Base-by-base conservation (phyloP, 2,888 invertebrate species). In the Orthosia gracilis region DNA sequence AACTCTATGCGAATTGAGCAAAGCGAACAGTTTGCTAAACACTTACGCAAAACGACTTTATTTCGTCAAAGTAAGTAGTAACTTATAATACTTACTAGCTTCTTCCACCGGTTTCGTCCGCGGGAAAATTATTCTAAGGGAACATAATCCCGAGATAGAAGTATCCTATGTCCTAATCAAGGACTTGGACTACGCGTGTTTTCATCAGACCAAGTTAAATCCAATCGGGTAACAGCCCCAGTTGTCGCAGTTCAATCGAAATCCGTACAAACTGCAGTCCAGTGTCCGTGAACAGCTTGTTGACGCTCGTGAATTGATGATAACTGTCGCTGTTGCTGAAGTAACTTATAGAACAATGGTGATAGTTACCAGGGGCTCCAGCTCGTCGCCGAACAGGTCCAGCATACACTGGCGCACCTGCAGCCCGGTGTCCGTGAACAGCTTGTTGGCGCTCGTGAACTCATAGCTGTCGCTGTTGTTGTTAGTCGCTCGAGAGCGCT, bases 231-330 rank as follows among this genome's bases (percentile, higher is more conserved):
- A 9, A 40, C 40, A 40, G 7, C 31, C 31, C 31, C 31, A 31
- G 31, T 31, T 31, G 31, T 31, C 7, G 7, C 31, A 31, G 31
- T 31, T 31, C 31, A 31, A 31, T 7, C 7, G 31, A 7, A 31
- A 7, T 31, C 31, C 31, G 5, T 31, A 7, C 31, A 31, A 7
- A 95, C 50, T 96, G 94, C 70, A 97, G 94, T 3, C 94, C 92
- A 4, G 96, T 91, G 67, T 97, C 97, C 5, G 98, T 97, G 94
- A 98, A 99, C 82, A 99, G 95, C 84, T 97, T 97, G 94, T 98
- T 98, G 40, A 98, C 98, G 75, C 97, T 97, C 7, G 96, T 97
- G 90, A 98, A 98, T 91, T 98, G 98, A 88, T 98, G 98, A 88
- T 98, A 97, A 80, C 97, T 97, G 3, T 96, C 96, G 18, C 97